A percentile compares a stretch with the other conserved stretches of the same genome.
These are phyloP conservation scores for Heptranchias perlo DNA, from an alignment of 2,113 vertebrate genomes.

Conservation along the genomic window DNA sequence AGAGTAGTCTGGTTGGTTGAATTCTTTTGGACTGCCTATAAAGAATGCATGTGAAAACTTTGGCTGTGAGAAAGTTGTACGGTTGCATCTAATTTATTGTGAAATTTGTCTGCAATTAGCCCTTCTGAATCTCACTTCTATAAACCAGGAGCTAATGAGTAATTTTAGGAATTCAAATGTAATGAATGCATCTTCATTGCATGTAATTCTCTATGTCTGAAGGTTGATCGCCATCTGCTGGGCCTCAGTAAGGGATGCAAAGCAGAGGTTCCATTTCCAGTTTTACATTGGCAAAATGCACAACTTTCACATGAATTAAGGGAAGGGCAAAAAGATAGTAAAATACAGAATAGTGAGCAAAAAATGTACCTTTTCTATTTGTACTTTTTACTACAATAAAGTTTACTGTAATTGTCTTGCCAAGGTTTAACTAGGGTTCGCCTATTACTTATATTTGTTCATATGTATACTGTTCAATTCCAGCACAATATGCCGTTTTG, in stretches of 20 bases:
- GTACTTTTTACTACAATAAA: not conserved
- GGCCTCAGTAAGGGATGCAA: not conserved
- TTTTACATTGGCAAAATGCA: not conserved
- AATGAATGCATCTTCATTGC: not conserved
- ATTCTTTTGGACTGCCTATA: not conserved
- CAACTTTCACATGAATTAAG: not conserved
- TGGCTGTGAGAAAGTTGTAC: not conserved
- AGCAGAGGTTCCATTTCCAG: not conserved
- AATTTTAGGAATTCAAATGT: not conserved
- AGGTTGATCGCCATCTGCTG: not conserved
- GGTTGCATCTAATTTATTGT: not conserved
- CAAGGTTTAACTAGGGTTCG: not conserved
- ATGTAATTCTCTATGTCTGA: not conserved
- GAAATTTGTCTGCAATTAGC: not conserved
- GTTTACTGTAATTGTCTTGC: not conserved
- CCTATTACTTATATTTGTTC: not conserved
- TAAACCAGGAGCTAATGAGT: not conserved
- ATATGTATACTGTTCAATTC: slow-evolving; percentile 37
- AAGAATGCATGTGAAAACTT: not conserved
- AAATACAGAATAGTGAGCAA: not conserved
- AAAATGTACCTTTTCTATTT: not conserved
- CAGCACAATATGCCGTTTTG: slow-evolving; percentile 99
- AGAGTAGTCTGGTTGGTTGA: not conserved
- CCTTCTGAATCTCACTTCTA: not conserved
- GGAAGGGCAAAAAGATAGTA: not conserved